Base-by-base conservation (phyloP, 2,888 invertebrate genomes). In the Cerceris ruficornis region DNA sequence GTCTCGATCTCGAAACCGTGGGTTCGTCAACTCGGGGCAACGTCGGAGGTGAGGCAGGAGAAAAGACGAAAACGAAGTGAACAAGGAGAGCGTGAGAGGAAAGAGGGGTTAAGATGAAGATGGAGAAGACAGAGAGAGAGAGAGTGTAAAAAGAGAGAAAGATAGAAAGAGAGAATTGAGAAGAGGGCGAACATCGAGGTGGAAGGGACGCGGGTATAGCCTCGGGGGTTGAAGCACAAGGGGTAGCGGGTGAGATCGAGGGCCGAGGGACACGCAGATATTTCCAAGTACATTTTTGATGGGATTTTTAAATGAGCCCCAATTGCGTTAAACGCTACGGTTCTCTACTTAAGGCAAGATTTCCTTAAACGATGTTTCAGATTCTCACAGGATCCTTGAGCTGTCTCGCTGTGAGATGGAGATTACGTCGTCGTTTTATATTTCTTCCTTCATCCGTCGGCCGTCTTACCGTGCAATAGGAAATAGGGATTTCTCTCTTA, bases 221-320 rank as follows among this genome's bases (percentile, higher is more conserved):
- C 81, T 75, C 64, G 81, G 80, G 70, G 78, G 80, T 73, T 69
- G 70, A 68, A 71, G 70, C 64, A 68, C 76, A 72, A 78, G 71
- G 70, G 71, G 66, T 14, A 65, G 58, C 14, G 58, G 13, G 28
- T 11, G 58, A 11, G 58, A 61, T 17, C 54, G 71, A 59, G 71
- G 67, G 70, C 43, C 57, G 71, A 52, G 64, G 64, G 54, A 77
- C 80, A 83, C 70, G 72, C 73, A 77, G 82, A 82, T 82, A 82
- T 85, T 76, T 78, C 80, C 85, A 85, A 86, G 87, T 89, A 86
- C 81, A 88, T 88, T 89, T 89, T 91, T 91, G 90, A 92, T 91
- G 91, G 89, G 90, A 91, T 92, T 92, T 92, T 92, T 90, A 92
- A 92, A 91, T 89, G 90, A 91, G 89, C 88, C 86, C 86, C 90